These are phyloP conservation scores for Nesoenas mayeri DNA, from an alignment of 2,113 vertebrate genomes.

Conservation along the genomic window DNA sequence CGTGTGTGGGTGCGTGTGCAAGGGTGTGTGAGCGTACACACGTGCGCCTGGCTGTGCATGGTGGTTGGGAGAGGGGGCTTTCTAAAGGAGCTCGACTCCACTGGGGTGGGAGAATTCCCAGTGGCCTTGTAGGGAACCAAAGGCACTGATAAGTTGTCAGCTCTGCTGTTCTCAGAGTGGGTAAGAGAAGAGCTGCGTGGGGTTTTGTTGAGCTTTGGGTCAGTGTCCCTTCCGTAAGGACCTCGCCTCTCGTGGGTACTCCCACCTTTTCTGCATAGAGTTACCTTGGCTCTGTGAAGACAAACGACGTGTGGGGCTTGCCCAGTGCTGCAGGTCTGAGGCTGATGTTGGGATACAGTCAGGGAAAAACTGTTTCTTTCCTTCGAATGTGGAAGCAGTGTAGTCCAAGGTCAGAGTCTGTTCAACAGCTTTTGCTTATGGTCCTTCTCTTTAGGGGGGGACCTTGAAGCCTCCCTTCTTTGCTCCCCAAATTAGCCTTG, in stretches of 20 bases:
- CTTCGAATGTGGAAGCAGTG: constrained; percentile 56
- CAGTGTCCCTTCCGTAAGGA: constrained; percentile 49
- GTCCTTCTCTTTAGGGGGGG: constrained; percentile 23
- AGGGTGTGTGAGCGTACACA: not conserved
- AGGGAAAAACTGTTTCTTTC: constrained; percentile 67
- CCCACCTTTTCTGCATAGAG: constrained; percentile 39
- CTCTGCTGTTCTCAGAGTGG: constrained; percentile 53
- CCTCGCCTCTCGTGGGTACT: constrained; percentile 24
- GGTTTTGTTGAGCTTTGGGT: constrained; percentile 40
- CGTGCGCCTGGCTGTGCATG: not conserved
- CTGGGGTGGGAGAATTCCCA: constrained; percentile 35
- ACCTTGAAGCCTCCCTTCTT: constrained; percentile 44
- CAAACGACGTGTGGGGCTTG: not conserved
- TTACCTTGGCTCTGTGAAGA: constrained; percentile 26
- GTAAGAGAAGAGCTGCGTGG: constrained; percentile 20
- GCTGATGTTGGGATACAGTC: constrained; percentile 55
- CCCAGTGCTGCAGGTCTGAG: constrained; percentile 25
- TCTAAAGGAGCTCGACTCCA: constrained; percentile 33
- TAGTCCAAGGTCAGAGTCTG: constrained; percentile 62
- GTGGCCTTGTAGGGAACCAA: constrained; percentile 66
- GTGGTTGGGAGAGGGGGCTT: not conserved
- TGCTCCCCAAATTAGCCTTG: constrained; percentile 55
- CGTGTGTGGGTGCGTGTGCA: not conserved
- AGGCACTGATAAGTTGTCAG: constrained; percentile 62
- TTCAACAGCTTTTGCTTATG: constrained; percentile 32